Evolutionary conservation across 2,797 vertebrate genomes (phyloP).

Genomic region (Champsocephalus gunnari): DNA sequence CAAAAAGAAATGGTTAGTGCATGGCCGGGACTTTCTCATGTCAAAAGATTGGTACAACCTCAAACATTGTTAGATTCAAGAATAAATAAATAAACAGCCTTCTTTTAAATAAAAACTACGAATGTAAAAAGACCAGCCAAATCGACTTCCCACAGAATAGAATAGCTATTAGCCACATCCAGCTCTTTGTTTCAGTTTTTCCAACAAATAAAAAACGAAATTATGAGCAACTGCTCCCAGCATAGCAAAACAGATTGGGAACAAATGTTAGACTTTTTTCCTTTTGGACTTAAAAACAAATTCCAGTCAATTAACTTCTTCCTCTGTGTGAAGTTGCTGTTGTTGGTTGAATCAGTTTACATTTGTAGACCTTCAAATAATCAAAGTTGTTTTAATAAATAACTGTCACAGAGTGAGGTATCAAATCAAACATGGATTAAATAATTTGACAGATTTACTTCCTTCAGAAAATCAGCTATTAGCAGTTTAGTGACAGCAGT

Average conservation of each 20-base stretch:
- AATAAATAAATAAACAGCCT: conserved; percentile 1
- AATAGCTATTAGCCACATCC: not conserved
- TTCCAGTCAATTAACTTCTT: conserved; percentile 16
- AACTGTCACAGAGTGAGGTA: not conserved
- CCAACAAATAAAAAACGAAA: conserved; percentile 1
- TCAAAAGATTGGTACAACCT: not conserved
- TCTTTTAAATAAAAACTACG: not conserved
- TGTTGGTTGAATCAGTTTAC: conserved; percentile 45
- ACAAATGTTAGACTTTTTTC: conserved; percentile 2
- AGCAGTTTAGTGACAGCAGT: conserved; percentile 19
- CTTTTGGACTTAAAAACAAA: conserved; percentile 18
- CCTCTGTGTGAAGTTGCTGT: conserved; percentile 22
- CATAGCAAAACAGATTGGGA: conserved; percentile 1
- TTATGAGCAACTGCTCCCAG: not conserved
- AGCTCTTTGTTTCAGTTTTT: conserved; percentile 6
- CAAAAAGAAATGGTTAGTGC: conserved; percentile 3
- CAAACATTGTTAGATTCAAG: not conserved
- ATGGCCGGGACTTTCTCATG: conserved; percentile 14
- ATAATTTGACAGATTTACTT: not conserved
- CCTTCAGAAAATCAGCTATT: conserved; percentile 7
- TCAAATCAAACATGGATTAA: conserved; percentile 28
- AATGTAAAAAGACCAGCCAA: conserved; percentile 23
- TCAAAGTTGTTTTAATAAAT: conserved; percentile 15
- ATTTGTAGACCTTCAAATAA: conserved; percentile 9
- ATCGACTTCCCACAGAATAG: conserved; percentile 19